Evolutionary conservation across 2,888 invertebrate species (phyloP).

Genomic region (Atrina japonica): DNA sequence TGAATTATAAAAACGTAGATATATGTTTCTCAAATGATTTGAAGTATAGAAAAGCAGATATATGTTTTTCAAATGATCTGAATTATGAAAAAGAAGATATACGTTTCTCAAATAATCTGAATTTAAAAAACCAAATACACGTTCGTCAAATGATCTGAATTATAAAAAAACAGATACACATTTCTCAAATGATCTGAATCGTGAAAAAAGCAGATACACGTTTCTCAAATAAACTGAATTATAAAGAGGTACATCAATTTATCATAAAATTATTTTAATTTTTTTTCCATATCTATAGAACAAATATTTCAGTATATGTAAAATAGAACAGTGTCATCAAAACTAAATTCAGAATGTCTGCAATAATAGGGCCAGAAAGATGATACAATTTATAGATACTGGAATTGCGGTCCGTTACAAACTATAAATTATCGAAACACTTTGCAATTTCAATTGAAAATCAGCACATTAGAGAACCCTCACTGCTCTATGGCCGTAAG

Average conservation of each 20-base stretch:
- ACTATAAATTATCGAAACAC: too few relatives aligned
- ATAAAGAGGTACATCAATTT: neutral
- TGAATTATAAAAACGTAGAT: slow-evolving; percentile 59
- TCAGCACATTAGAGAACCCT: too few relatives aligned
- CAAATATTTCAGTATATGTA: too few relatives aligned
- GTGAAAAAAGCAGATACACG: too few relatives aligned
- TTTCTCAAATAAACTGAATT: neutral
- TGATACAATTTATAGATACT: too few relatives aligned
- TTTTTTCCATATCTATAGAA: too few relatives aligned
- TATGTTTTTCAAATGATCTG: neutral
- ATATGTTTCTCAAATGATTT: neutral
- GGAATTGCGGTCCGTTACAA: too few relatives aligned
- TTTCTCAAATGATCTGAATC: neutral
- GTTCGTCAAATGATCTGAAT: slow-evolving; percentile 82
- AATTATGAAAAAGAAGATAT: neutral
- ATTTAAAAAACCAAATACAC: slow-evolving; percentile 73
- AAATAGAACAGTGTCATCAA: too few relatives aligned
- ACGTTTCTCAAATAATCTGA: neutral
- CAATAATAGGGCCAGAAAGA: neutral
- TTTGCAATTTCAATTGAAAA: too few relatives aligned
- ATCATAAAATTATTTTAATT: neutral
- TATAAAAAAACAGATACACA: neutral
- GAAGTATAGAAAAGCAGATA: neutral
- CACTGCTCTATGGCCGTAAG: too few relatives aligned
- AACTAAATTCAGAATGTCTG: neutral